These are phyloP conservation scores for Stenurella melanura DNA, from an alignment of 2,888 invertebrate species.

Conservation along the genomic window DNA sequence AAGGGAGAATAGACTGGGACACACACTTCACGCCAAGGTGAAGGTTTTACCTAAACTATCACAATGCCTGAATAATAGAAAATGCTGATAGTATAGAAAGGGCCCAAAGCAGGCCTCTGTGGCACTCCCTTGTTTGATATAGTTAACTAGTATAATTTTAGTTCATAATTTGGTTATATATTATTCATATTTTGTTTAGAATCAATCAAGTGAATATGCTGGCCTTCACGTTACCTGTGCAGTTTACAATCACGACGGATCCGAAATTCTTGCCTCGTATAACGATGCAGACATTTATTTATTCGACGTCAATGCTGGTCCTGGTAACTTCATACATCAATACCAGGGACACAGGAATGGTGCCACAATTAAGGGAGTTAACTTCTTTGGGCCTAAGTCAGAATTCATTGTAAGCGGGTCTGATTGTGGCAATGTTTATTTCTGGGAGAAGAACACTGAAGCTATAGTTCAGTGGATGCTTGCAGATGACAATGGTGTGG, in stretches of 20 bases:
- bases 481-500: slow-evolving; percentile 89
- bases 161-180: neutral
- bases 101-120: too few relatives aligned
- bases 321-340: slow-evolving; percentile 75
- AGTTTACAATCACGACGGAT: slow-evolving; percentile 92
- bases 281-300: slow-evolving; percentile 95
- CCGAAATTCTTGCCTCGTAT: slow-evolving; percentile 94
- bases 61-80: too few relatives aligned
- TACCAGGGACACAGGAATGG: slow-evolving; percentile 77
- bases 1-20: too few relatives aligned
- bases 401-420: slow-evolving; percentile 95
- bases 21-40: too few relatives aligned
- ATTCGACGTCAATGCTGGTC: slow-evolving; percentile 80
- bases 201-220: slow-evolving; percentile 27
- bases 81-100: too few relatives aligned
- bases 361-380: slow-evolving; percentile 83
- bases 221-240: slow-evolving; percentile 87
- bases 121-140: too few relatives aligned
- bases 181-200: neutral
- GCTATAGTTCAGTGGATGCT: slow-evolving; percentile 91
- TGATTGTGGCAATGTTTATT: slow-evolving; percentile 90
- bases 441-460: slow-evolving; percentile 94
- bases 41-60: too few relatives aligned
- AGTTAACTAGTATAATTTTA: too few relatives aligned
- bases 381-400: slow-evolving; percentile 93